Evolutionary conservation across 2,888 invertebrate genomes (phyloP), one percentile per base, ranked within the genome.

Genomic region (Hedychridium roseum): DNA sequence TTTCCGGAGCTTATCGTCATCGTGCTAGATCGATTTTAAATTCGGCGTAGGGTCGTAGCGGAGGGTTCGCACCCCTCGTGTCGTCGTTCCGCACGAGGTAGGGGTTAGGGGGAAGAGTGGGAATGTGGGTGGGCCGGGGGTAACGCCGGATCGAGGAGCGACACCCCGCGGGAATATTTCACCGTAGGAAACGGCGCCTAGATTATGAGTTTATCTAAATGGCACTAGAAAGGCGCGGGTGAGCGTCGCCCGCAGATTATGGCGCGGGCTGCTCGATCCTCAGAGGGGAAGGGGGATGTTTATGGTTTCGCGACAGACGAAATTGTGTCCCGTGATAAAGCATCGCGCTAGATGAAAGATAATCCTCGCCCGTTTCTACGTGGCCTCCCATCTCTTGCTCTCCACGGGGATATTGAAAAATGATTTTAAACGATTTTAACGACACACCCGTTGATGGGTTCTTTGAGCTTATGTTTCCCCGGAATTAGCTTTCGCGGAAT

Each of bases 181-280:
- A 71, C 63, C 57, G 64, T 65, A 66, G 64, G 65, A 71, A 71
- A 68, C 64, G 69, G 66, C 63, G 62, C 67, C 69, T 71, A 75
- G 73, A 75, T 75, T 74, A 73, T 73, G 71, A 74, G 74, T 74
- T 75, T 74, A 75, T 76, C 75, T 74, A 75, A 74, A 74, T 72
- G 71, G 71, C 62, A 60, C 64, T 65, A 72, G 71, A 66, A 70
- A 70, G 60, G 66, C 63, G 61, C 62, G 54, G 66, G 61, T 60
- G 58, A 65, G 65, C 63, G 60, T 57, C 59, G 58, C 54, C 57
- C 53, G 45, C 61, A 70, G 70, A 71, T 72, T 72, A 69, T 67
- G 59, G 66, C 50, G 57, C 50, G 55, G 56, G 52, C 54, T 46
- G 35, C 36, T 41, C 18, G n/a, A n/a, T n/a, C n/a, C n/a, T n/a